Base-by-base conservation (phyloP, 2,888 invertebrate genomes). In the Aelia acuminata region DNA sequence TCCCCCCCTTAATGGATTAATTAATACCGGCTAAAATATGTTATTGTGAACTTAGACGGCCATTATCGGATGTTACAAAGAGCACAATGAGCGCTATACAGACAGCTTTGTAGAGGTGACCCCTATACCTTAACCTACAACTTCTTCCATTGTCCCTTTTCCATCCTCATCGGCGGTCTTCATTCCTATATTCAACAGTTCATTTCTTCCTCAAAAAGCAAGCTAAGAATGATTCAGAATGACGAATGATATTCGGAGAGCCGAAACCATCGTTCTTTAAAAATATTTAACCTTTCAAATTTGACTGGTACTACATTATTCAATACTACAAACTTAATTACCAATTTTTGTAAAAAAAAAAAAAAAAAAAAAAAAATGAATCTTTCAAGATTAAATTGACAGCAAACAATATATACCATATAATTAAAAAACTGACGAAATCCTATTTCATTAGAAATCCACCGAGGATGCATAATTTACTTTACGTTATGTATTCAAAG, bases 61-160 rank as follows among this genome's bases (percentile, higher is more conserved):
- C 15, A 63, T 63, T 63, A 63, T 63, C 8, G 63, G 35, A 31
- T 4, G 35, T 7, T 18, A 70, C 35, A 70, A 70, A 70, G 63
- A 35, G 7, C 7, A 70, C 63, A 70, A 70, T 35, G 35, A 35
- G 63, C 35, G 35, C 63, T 35, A 7, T 22, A 43, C 43, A 31
- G 39, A 22, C 22, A n/a, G 80, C 57, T 57, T 57, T 57, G 80
- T 80, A 43, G 43, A n/a, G 11, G 20, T 80, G 80, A 80, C 80
- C 80, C n/a, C 80, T 80, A 80, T 80, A 80, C 80, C 80, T 80
- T 80, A 80, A 80, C 80, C 80, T 80, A 80, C 80, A 80, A 80
- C 80, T 80, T 80, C 3, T 11, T n/a, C 80, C 31, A 43, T 80
- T 80, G 80, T 80, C 43, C 43, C 35, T 70, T 3, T 57, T 53